Conservation (phyloP, 1,140 invertebrate genomes). For the Listronotus oregonensis region DNA sequence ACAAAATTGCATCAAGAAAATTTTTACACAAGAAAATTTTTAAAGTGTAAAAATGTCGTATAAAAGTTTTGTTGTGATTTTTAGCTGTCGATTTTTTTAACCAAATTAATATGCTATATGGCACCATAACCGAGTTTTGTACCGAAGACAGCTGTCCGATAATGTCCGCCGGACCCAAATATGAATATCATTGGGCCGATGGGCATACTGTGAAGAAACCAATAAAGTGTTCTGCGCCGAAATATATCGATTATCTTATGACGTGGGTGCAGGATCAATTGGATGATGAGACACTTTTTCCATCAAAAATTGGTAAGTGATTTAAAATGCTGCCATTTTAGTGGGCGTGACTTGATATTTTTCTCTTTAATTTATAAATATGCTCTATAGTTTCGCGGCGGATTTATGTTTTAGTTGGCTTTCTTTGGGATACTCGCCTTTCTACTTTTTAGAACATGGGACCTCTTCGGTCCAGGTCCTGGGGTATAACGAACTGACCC, state of each 20-base stretch:
- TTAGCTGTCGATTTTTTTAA: constrained; percentile 99
- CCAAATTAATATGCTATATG: constrained; percentile 99
- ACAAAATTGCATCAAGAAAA: too few relatives aligned
- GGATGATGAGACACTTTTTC: constrained; percentile 98
- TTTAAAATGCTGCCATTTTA: too few relatives aligned
- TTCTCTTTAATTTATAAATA: too few relatives aligned
- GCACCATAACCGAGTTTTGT: constrained; percentile 99
- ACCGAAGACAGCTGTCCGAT: constrained; percentile 97
- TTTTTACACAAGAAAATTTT: too few relatives aligned
- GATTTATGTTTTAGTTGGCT: too few relatives aligned
- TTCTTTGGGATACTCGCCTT: too few relatives aligned
- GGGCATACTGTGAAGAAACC: constrained; percentile 98
- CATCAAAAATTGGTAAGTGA: constrained; percentile 93
- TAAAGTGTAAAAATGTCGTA: too few relatives aligned
- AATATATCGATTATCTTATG: constrained; percentile 99
- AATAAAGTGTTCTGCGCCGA: constrained; percentile 98
- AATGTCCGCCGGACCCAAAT: constrained; percentile 97
- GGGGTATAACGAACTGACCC: too few relatives aligned
- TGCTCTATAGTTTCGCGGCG: too few relatives aligned
- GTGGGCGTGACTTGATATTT: too few relatives aligned
- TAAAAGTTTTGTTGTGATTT: constrained; percentile 38
- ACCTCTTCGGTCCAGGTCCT: too few relatives aligned
- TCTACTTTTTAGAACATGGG: too few relatives aligned
- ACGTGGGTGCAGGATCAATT: constrained; percentile 99
- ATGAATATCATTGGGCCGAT: constrained; percentile 99